These are phyloP conservation scores for Sinohyriopsis cumingii DNA, from an alignment of 2,888 invertebrate genomes.

Conservation along the genomic window DNA sequence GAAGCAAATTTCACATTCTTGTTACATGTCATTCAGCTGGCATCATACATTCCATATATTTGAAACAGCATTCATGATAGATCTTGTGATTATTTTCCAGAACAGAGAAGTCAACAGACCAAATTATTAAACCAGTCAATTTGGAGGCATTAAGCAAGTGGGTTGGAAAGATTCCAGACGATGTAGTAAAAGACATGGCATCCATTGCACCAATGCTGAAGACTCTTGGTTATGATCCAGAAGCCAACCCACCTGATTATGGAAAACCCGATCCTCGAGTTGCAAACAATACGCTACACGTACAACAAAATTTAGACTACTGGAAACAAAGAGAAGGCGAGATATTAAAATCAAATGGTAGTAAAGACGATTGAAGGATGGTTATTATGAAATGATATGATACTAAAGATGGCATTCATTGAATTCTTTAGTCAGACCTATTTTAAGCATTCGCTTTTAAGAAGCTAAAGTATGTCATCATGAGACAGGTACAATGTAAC, in stretches of 20 bases:
- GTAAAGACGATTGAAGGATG: too few species aligned
- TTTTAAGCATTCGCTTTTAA: too few species aligned
- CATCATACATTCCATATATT: too few species aligned
- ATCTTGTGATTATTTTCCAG: slow-evolving; percentile 75
- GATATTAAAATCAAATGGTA: slow-evolving; percentile 32
- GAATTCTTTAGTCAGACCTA: too few species aligned
- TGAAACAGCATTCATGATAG: background rate
- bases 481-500: too few species aligned
- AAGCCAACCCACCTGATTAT: slow-evolving; percentile 96
- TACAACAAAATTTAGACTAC: slow-evolving; percentile 68
- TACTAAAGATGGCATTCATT: too few species aligned
- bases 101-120: slow-evolving; percentile 97
- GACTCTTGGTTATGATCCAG: slow-evolving; percentile 91
- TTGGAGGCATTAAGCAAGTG: slow-evolving; percentile 86
- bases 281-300: slow-evolving; percentile 74
- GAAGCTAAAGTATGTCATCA: too few species aligned
- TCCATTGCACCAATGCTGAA: slow-evolving; percentile 95
- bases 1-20: too few species aligned
- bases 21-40: too few species aligned
- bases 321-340: slow-evolving; percentile 64
- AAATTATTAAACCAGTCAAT: slow-evolving; percentile 98
- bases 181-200: slow-evolving; percentile 93
- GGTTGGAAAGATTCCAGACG: slow-evolving; percentile 77
- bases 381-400: too few species aligned
- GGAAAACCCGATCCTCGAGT: slow-evolving; percentile 81